Evolutionary conservation across 2,113 vertebrate genomes (phyloP), one percentile per base, ranked within the genome.

Genomic region (Myiozetetes cayanensis): DNA sequence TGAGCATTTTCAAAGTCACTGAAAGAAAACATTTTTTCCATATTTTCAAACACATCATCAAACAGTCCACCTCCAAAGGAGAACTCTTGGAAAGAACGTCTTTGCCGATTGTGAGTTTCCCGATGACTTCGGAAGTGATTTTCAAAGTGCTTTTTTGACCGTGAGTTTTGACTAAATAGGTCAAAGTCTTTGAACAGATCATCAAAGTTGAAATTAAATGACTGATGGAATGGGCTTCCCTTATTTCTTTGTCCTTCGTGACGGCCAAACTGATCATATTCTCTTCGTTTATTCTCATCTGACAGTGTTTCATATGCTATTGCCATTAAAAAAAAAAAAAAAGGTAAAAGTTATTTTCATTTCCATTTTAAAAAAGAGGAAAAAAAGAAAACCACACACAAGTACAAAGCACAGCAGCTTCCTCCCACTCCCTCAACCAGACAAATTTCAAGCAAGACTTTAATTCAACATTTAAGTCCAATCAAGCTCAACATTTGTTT

Each of bases 1-100:
- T 94, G 97, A 33, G 96, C 87, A 8, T 94, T 96, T 77, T 98
- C 98, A 96, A 98, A 98, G 59, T 98, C 95, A 96, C 98, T 98
- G 78, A 99, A 99, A 0, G 99, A 98, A 98, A 99, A 99, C 98
- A 99, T 99, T 95, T 99, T 99, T 93, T 99, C 99, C 99, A 99
- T 98, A 96, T 99, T 98, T 96, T 99, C 99, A 96, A 99, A 99
- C 97, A 99, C 97, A 88, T 99, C 98, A 87, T 99, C 98, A 87
- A 99, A 99, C 31, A 99, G 89, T 97, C 98, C 98, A 35, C 98
- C 98, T 25, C 98, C 98, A 71, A 99, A 99, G 46, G 97, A 97
- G 67, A 98, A 98, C 84, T 99, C 99, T 37, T 98, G 98, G 88
- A 99, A 99, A 90, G 97, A 98, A 41, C 97, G 98, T 91, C 97